phyloP scores from a whole-genome alignment of 2,113 vertebrate genomes.

The Podarcis muralis region DNA sequence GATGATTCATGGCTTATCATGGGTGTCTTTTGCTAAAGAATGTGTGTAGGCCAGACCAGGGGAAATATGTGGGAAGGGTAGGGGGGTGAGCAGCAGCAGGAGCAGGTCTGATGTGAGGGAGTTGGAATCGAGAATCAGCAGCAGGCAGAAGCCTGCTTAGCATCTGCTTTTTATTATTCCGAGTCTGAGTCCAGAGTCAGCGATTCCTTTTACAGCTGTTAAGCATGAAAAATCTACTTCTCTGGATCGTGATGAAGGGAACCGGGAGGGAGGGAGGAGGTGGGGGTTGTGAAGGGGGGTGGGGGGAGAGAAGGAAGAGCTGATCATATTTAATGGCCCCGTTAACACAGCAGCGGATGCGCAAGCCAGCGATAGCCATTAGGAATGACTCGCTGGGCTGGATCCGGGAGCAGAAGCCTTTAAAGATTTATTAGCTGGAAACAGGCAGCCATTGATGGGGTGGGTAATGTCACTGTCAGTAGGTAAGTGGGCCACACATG shows the following conservation, averaged over 20 bases:
- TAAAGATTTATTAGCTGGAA: slow-evolving; percentile 7
- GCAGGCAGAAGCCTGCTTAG: neutral
- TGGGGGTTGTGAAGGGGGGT: neutral
- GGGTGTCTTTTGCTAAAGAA: neutral
- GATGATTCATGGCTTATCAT: neutral
- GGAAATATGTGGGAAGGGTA: accelerated
- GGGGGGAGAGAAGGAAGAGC: neutral
- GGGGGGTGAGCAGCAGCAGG: too few relatives aligned
- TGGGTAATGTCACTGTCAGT: neutral
- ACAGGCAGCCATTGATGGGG: neutral
- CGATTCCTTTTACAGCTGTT: slow-evolving; percentile 16
- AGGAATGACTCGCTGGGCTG: slow-evolving; percentile 4
- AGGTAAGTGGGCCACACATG: neutral
- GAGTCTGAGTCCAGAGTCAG: neutral
- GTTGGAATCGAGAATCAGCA: neutral
- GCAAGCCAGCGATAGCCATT: neutral
- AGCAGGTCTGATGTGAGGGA: neutral
- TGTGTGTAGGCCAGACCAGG: too few relatives aligned
- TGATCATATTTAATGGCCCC: slow-evolving; percentile 23
- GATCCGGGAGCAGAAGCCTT: neutral
- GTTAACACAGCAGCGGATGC: neutral
- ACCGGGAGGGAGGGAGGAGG: neutral
- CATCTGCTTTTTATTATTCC: neutral
- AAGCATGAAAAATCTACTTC: slow-evolving; percentile 23
- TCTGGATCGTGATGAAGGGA: neutral